Evolutionary conservation across 2,113 vertebrate species (phyloP), one percentile per base, ranked within the genome.

Genomic region (Danionella cerebrum): DNA sequence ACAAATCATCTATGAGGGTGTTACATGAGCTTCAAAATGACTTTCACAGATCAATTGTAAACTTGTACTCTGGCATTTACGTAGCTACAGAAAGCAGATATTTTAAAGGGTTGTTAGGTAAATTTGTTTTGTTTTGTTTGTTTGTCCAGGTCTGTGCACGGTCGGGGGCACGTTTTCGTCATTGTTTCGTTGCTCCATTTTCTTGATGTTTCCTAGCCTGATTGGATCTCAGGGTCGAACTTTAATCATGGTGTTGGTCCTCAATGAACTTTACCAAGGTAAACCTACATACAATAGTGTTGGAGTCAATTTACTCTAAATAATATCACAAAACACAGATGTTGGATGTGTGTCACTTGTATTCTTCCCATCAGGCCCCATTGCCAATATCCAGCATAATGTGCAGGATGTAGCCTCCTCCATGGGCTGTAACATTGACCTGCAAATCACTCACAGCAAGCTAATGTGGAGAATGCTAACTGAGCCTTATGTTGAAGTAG

Each of bases 151-250:
- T 42, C 10, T 88, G 39, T 90, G 85, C 3, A 73, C 80, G 0
- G 1, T 91, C 4, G 87, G 89, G 6, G 92, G 90, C 78, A 88
- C 84, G 0, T 77, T 63, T 0, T 95, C 91, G 0, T 83, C 89
- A 2, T 79, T 79, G 7, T 88, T 89, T 38, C 92, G 95, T 36
- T 97, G 93, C 1, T 80, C 88, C 9, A 80, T 82, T 57, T 80
- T 96, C 58, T 74, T 97, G 14, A 35, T 91, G 12, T 44, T 85
- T n/a, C 94, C 93, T 71, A 91, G 88, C 76, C 81, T 94, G 76
- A 74, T 95, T 29, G 90, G 93, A 53, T 91, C 89, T 58, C 89
- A 90, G 0, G 93, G 94, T 0, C 85, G 87, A 0, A 21, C 90
- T 6, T 90, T 88, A 22, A 9, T 91, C 24, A 55, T 91, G 71